Evolutionary conservation across 2,888 invertebrate species (phyloP), one percentile per base, ranked within the genome.

Genomic region (Watsonalla cultraria): DNA sequence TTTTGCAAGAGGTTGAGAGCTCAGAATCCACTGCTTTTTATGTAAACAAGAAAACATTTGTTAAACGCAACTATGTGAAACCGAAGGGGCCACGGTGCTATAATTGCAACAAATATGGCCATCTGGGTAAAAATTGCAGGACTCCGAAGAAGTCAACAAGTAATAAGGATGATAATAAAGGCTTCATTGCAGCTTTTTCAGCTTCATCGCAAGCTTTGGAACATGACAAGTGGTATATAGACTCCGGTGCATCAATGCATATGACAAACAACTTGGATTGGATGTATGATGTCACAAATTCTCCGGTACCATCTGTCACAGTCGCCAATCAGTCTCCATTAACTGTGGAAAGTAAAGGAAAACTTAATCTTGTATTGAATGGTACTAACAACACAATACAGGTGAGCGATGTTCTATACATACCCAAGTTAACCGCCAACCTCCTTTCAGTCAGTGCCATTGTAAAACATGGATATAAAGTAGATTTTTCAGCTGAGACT

Each of bases 271-370:
- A 11, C 8, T 2, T 2, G 5, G 42, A 42, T 0, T 42, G 42
- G 42, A 7, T 42, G 42, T 5, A 42, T 11, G 42, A 42, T 42
- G 11, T 5, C 7, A 9, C 6, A 39, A 39, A 4, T 39, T 9
- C 39, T 8, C 39, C 39, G 39, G 9, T 39, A 39, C 8, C 39
- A 6, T 4, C 39, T 9, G 9, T 39, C 6, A 61, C 56, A 34
- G 56, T 55, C 15, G 58, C 58, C 48, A 61, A 51, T 54, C 59
- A 57, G 52, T 52, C 56, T 47, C 56, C 56, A 52, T 39, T 62
- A 47, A 46, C 56, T 56, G 64, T 64, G n/a, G 39, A 62, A 50
- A 55, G 54, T 52, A 57, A 57, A 48, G 61, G 65, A 53, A 58
- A 59, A 33, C 54, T 61, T 14, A 58, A 61, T 60, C 46, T 61